These are phyloP conservation scores for Siphonodentalium dalli DNA, from an alignment of 2,888 invertebrate genomes.

Conservation along the genomic window DNA sequence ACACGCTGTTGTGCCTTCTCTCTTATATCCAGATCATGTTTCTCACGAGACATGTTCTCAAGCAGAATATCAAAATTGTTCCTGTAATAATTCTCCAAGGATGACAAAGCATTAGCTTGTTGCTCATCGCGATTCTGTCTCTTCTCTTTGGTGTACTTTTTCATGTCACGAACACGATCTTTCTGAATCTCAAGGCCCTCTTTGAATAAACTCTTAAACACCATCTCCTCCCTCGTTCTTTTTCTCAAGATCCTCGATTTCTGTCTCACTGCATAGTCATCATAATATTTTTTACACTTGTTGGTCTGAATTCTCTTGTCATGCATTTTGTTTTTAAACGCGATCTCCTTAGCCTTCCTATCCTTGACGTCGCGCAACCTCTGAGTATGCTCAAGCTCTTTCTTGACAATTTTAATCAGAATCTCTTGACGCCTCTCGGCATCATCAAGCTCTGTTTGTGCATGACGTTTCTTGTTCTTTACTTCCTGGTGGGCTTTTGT, in stretches of 20 bases:
- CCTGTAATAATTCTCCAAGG: conserved; percentile 63
- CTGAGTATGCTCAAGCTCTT: conserved; percentile 56
- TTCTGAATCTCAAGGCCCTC: conserved; percentile 62
- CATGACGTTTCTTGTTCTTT: conserved; percentile 51
- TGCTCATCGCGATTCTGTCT: conserved; percentile 44
- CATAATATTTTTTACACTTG: conserved; percentile 59
- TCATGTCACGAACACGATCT: conserved; percentile 58
- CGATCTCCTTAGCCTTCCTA: conserved; percentile 44
- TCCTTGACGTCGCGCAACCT: conserved; percentile 60
- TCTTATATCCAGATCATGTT: conserved; percentile 46
- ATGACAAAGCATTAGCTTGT: conserved; percentile 59
- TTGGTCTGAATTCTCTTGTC: conserved; percentile 62
- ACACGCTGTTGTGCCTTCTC: conserved; percentile 61
- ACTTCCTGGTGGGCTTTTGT: conserved; percentile 53
- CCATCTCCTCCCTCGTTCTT: conserved; percentile 62
- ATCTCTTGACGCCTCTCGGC: conserved; percentile 59
- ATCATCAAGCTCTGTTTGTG: conserved; percentile 58
- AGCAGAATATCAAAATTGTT: conserved; percentile 63
- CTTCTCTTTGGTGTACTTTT: conserved; percentile 60
- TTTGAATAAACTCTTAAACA: conserved; percentile 62
- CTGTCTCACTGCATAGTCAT: conserved; percentile 60
- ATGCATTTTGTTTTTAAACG: conserved; percentile 52
- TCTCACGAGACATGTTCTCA: conserved; percentile 54
- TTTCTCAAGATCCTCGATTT: conserved; percentile 61
- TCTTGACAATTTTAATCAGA: conserved; percentile 59